Evolutionary conservation across 2,888 invertebrate genomes (phyloP), one percentile per base, ranked within the genome.

Genomic region (Formica aserva): DNA sequence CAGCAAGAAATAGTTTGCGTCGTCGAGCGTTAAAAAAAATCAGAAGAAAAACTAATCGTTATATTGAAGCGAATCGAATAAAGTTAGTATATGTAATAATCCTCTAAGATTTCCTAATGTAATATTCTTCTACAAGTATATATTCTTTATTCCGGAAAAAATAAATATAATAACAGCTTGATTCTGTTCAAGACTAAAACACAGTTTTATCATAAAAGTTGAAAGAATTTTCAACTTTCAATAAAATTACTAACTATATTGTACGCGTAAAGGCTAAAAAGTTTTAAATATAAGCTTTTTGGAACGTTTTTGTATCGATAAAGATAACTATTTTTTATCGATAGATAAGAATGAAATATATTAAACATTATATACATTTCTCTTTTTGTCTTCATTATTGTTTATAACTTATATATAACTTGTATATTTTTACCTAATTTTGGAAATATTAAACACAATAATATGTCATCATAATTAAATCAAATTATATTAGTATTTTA

Each of bases 191-290:
- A 9, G 15, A 75, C 11, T 63, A 35, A 76, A 35, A 65, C 35
- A 48, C 22, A 65, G 35, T 15, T 63, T 15, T n/a, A n/a, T 22
- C 22, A 22, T 29, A 9, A 75, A 75, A 26, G 22, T 15, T 9
- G 3, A 29, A 75, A 75, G 45, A 65, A 76, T 75, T 75, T 75
- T 32, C 15, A 76, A 76, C 65, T 63, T 63, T 48, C 18, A 22
- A 76, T 76, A 35, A 48, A 76, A 76, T 52, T 76, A 76, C 22
- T 22, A 75, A 75, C 45, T 75, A 63, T 32, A 52, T 32, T 75
- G 32, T n/a, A 45, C n/a, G 22, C 22, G 62, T 38, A 65, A 62
- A 75, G 32, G 63, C 9, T 75, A 15, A 22, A 35, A 52, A 76
- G 75, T 48, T 76, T 48, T 11, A 45, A 48, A 65, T 65, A 52